A percentile compares a stretch with the other conserved stretches of the same genome.
Conservation (phyloP, 2,113 vertebrate species). For the Toxotes jaculatrix region DNA sequence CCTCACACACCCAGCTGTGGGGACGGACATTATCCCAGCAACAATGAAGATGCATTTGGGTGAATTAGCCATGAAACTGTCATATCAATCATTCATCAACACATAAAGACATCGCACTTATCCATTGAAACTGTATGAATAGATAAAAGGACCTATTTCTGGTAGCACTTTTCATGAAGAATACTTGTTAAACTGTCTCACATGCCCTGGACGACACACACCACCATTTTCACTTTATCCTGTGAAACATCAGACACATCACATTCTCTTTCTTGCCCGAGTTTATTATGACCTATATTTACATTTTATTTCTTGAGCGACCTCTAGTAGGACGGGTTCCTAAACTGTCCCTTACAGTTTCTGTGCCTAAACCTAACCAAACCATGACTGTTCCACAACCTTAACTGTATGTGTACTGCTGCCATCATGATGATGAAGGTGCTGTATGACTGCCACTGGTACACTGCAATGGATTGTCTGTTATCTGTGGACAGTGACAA, state of each 20-base stretch:
- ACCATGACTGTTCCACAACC: background rate
- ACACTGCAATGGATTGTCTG: no score
- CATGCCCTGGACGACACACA: slow-evolving; percentile 16
- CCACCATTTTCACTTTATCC: slow-evolving; percentile 7
- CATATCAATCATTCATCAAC: slow-evolving; percentile 75
- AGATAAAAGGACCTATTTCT: slow-evolving; percentile 64
- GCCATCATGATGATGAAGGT: background rate
- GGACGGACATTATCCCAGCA: slow-evolving; percentile 1
- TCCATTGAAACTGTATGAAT: slow-evolving; percentile 45
- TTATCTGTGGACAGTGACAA: background rate
- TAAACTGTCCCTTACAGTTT: no score
- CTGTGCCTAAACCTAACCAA: background rate
- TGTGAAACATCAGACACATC: slow-evolving; percentile 27
- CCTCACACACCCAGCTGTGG: background rate
- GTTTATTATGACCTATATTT: no score
- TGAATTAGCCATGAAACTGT: slow-evolving; percentile 67
- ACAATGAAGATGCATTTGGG: slow-evolving; percentile 69
- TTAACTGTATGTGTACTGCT: background rate
- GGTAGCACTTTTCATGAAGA: slow-evolving; percentile 23
- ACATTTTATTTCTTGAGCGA: no score
- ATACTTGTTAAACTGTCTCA: slow-evolving; percentile 34
- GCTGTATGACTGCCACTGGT: no score
- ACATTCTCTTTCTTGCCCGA: background rate
- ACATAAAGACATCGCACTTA: slow-evolving; percentile 49
- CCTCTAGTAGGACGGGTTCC: no score